Evolutionary conservation across 2,888 invertebrate genomes (phyloP), one percentile per base, ranked within the genome.

Genomic region (Rhimphoctona megacephalus): DNA sequence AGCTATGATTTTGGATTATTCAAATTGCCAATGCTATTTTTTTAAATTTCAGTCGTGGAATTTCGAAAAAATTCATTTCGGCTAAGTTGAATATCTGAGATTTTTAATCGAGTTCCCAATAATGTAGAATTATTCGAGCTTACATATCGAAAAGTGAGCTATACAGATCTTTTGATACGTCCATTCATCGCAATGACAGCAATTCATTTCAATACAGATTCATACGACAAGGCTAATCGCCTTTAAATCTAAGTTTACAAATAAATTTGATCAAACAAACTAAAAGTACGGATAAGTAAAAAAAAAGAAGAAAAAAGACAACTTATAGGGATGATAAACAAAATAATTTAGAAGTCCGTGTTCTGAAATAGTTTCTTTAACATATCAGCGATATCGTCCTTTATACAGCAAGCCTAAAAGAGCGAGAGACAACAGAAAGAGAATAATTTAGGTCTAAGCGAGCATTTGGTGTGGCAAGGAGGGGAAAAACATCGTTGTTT

Each of bases 301-400:
- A 61, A 25, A 17, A 30, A 25, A 17, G 36, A 30, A 52, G 9
- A 66, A 64, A 52, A 61, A 69, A 9, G 25, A 17, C 36, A 30
- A 30, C 30, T 6, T 30, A 61, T 30, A 17, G 61, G 25, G 30
- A 30, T 61, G 61, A 22, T 19, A 39, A 22, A 54, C 7, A 3
- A 57, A 22, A 22, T 6, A 39, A 9, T 57, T 69, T 9, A 54
- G n/a, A 57, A 69, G 43, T 14, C 19, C 54, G n/a, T 79, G 22
- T 64, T 54, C 43, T 52, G 30, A 79, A 83, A 77, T 70, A 57
- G 39, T 77, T 86, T 72, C 76, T 81, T 81, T 22, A 17, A 81
- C 79, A 80, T 83, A 86, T 83, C 81, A 86, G 67, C 66, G 79
- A 80, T 66, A 78, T 81, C 67, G 72, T 78, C 73, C 72, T 80